Percentiles rank a stretch among this genome's conserved stretches.
phyloP scores from a whole-genome alignment of 2,888 invertebrate genomes.

The Mesodorylaimus sp. region DNA sequence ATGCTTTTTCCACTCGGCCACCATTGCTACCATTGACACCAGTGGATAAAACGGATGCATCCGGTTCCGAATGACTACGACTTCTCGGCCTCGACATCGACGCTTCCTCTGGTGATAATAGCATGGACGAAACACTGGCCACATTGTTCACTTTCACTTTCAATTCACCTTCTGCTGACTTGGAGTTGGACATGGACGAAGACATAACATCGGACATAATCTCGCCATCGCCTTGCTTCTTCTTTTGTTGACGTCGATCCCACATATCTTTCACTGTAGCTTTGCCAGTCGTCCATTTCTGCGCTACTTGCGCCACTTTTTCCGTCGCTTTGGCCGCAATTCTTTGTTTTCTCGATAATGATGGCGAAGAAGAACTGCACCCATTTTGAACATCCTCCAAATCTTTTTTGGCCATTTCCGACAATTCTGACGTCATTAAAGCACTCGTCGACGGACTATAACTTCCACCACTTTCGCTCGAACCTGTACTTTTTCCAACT shows the following conservation, averaged over 20 bases:
- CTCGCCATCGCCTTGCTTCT: neutral
- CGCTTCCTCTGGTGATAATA: too few relatives aligned
- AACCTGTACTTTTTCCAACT: too few relatives aligned
- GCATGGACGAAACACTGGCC: neutral
- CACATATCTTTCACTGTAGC: constrained; percentile 1
- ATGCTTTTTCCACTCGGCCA: too few relatives aligned
- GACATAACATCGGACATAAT: neutral
- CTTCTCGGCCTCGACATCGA: too few relatives aligned
- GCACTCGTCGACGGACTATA: too few relatives aligned
- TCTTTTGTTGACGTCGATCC: neutral
- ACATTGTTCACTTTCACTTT: neutral
- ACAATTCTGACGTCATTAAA: too few relatives aligned
- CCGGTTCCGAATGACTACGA: neutral
- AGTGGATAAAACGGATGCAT: neutral
- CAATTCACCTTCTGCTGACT: neutral
- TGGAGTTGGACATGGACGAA: neutral
- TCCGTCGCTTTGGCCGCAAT: constrained; percentile 2
- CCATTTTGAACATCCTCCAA: too few relatives aligned
- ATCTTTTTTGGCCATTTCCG: too few relatives aligned
- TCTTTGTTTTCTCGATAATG: neutral
- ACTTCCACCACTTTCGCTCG: too few relatives aligned
- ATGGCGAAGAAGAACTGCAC: too few relatives aligned
- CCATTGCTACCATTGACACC: too few relatives aligned
- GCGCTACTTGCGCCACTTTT: neutral
- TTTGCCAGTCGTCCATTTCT: constrained; percentile 2